Evolutionary conservation across 2,797 vertebrate species (phyloP), one percentile per base, ranked within the genome.

Genomic region (Australoheros facetus): DNA sequence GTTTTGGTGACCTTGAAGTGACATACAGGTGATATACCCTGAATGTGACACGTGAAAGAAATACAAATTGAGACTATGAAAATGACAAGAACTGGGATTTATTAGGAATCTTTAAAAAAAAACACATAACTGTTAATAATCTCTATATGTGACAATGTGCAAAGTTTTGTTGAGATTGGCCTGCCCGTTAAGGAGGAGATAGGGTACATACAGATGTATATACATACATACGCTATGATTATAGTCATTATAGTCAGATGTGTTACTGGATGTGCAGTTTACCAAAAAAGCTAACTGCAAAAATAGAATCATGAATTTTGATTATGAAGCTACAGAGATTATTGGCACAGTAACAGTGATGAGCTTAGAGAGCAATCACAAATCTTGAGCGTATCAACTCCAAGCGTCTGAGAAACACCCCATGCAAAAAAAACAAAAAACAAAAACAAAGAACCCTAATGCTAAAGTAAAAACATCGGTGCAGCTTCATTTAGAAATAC

Each of bases 261-360:
- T 60, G 59, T 26, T 74, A 72, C 72, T 77, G 19, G 26, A 71
- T 83, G 62, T 5, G 6, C 23, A 32, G 2, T 75, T 81, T 48
- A 28, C 28, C n/a, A 75, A 70, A 77, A 62, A 73, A 69, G 11
- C 4, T 21, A 53, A 23, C 14, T 23, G 21, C 10, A n/a, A 62
- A 19, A 53, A n/a, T 10, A n/a, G 19, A n/a, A 53, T 23, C 32
- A 8, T 34, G 32, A 34, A 34, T 34, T 7, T 34, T 62, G 14
- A 62, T 62, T 1, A 62, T 1, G 23, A 48, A 45, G 42, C 14
- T 62, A 28, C 42, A 45, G 42, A 45, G 11, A 45, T 39, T 45
- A 26, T 48, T 2, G 26, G 39, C 39, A 19, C 16, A 45, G 21
- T 26, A 17, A 45, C 14, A 26, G 8, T 45, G 26, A 64, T 45